Conservation (phyloP, 2,113 vertebrate genomes). For the Ophthalmolycus amberensis region DNA sequence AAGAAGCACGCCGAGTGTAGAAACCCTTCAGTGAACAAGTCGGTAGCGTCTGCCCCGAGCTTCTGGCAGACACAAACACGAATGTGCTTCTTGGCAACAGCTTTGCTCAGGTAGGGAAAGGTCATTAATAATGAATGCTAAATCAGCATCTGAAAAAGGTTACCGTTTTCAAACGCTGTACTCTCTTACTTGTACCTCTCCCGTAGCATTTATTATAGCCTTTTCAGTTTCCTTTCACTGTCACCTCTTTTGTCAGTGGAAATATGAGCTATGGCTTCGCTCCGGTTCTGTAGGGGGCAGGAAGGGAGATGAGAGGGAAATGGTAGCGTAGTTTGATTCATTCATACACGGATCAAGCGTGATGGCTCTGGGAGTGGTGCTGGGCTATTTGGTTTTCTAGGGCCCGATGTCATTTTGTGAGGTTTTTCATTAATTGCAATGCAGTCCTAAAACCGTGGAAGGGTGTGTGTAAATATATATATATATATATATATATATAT, state of each 20-base stretch:
- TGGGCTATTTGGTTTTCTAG: slow-evolving; percentile 67
- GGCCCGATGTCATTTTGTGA: slow-evolving; percentile 56
- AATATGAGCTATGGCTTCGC: slow-evolving; percentile 72
- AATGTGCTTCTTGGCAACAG: slow-evolving; percentile 74
- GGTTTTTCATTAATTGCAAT: slow-evolving; percentile 66
- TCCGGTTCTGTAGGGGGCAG: slow-evolving; percentile 61
- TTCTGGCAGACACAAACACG: slow-evolving; percentile 69
- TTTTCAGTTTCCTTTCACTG: slow-evolving; percentile 75
- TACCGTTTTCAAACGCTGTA: slow-evolving; percentile 68
- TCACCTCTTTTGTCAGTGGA: slow-evolving; percentile 74
- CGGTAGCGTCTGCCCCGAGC: slow-evolving; percentile 53
- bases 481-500: slow-evolving; percentile 1
- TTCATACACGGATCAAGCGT: slow-evolving; percentile 73
- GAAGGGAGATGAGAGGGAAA: slow-evolving; percentile 71
- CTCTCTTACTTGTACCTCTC: slow-evolving; percentile 72
- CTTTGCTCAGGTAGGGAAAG: slow-evolving; percentile 77
- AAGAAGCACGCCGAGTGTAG: slow-evolving; percentile 51
- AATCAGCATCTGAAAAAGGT: slow-evolving; percentile 81
- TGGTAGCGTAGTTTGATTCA: slow-evolving; percentile 70
- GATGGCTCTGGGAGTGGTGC: slow-evolving; percentile 68
- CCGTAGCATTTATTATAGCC: slow-evolving; percentile 78
- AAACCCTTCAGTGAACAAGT: slow-evolving; percentile 75
- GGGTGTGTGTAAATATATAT: slow-evolving; percentile 18
- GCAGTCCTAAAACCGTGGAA: slow-evolving; percentile 50
- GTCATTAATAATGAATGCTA: slow-evolving; percentile 83